Conservation (phyloP, 2,888 invertebrate genomes). For the Neria commutata region DNA sequence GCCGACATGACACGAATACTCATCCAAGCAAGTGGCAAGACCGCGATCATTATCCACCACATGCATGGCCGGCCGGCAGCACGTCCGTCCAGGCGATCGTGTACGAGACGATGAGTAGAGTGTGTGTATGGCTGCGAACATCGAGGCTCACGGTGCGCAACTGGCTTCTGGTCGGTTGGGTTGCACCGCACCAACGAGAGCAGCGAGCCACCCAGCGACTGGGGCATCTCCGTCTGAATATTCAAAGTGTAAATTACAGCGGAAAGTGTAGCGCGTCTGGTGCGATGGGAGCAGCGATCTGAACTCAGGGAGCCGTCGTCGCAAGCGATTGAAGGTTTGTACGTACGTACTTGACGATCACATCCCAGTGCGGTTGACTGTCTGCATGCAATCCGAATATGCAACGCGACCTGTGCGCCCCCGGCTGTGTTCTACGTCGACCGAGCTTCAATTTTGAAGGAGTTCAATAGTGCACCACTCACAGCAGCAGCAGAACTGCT, state of each 20-base stretch:
- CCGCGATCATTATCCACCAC: too few relatives aligned
- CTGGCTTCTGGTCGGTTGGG: not conserved
- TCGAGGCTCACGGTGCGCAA: not conserved
- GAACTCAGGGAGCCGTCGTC: slow-evolving; percentile 11
- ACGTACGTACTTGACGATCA: slow-evolving; percentile 4
- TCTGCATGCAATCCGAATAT: not conserved
- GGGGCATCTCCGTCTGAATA: not conserved
- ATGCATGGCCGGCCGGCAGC: too few relatives aligned
- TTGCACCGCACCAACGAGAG: slow-evolving; percentile 12
- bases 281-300: not conserved
- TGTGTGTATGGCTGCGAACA: not conserved
- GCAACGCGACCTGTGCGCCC: not conserved
- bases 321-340: not conserved
- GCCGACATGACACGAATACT: slow-evolving; percentile 10
- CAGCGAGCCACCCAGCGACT: slow-evolving; percentile 16
- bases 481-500: not conserved
- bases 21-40: too few relatives aligned
- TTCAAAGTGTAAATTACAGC: slow-evolving; percentile 24
- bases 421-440: not conserved
- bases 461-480: slow-evolving; percentile 23
- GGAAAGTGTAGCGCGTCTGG: not conserved
- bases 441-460: too few relatives aligned
- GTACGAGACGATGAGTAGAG: not conserved
- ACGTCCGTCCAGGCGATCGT: not conserved
- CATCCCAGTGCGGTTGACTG: not conserved